These are phyloP conservation scores for Zosterops pallidus DNA, from an alignment of 2,113 vertebrate genomes.

Conservation along the genomic window DNA sequence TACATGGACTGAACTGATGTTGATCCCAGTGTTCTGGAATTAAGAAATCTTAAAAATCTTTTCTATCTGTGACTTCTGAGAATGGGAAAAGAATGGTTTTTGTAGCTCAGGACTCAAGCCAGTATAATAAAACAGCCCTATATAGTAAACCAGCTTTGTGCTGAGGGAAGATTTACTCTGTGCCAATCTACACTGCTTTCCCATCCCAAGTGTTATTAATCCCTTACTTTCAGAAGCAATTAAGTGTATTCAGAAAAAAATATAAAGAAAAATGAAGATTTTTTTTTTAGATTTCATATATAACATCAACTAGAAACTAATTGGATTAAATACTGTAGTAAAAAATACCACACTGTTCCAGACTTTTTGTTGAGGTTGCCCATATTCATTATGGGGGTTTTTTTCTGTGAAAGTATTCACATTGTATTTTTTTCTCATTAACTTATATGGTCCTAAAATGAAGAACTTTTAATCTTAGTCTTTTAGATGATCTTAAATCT, in stretches of 20 bases:
- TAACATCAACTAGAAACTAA: conserved; percentile 55
- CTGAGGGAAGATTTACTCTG: background rate
- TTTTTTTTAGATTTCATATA: conserved; percentile 57
- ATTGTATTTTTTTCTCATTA: conserved; percentile 31
- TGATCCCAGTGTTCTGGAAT: background rate
- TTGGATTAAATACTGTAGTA: conserved; percentile 45
- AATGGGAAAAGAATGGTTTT: background rate
- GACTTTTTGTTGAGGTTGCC: conserved; percentile 13
- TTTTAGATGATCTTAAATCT: background rate
- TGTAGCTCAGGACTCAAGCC: background rate
- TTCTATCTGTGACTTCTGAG: background rate
- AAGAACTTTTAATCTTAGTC: background rate
- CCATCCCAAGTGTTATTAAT: background rate
- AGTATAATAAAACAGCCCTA: background rate
- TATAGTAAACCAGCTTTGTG: background rate
- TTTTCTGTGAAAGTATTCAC: conserved; percentile 44
- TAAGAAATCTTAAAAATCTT: background rate
- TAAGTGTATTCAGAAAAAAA: conserved; percentile 15
- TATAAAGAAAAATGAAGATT: background rate
- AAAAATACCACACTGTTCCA: conserved; percentile 28
- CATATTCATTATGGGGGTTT: conserved; percentile 21
- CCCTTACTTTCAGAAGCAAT: conserved; percentile 15
- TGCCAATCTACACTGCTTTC: background rate
- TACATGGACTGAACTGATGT: background rate
- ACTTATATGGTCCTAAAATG: background rate